phyloP scores from a whole-genome alignment of 2,888 invertebrate genomes.

The Galerucella pusilla region DNA sequence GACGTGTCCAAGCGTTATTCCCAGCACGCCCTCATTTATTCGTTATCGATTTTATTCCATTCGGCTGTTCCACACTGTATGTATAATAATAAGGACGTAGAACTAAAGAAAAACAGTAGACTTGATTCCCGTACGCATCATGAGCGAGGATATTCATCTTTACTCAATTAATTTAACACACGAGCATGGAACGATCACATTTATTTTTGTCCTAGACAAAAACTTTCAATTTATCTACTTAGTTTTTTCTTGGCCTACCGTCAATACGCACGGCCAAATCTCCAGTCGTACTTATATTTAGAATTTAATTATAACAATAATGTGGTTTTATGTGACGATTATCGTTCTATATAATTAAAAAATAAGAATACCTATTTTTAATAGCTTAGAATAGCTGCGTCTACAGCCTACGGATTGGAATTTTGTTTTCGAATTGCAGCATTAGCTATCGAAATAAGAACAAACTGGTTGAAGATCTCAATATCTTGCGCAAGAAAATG shows the following conservation, averaged over 20 bases:
- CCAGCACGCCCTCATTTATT: no score
- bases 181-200: neutral
- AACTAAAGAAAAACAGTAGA: no score
- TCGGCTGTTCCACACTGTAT: no score
- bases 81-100: no score
- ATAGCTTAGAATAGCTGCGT: constrained; percentile 3
- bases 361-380: constrained; percentile 3
- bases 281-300: constrained; percentile 27
- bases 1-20: no score
- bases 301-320: constrained; percentile 28
- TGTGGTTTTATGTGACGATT: neutral
- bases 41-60: no score
- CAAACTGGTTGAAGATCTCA: neutral
- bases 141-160: neutral
- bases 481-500: neutral
- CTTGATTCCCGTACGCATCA: neutral
- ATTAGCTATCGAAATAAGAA: neutral
- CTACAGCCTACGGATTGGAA: neutral
- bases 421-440: neutral
- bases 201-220: constrained; percentile 33
- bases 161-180: neutral
- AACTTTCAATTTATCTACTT: constrained; percentile 26
- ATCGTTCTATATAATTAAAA: neutral
- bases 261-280: constrained; percentile 32
- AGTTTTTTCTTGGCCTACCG: constrained; percentile 31